phyloP scores from a whole-genome alignment of 2,113 vertebrate species.

The Cyprinodon brontotheroides region DNA sequence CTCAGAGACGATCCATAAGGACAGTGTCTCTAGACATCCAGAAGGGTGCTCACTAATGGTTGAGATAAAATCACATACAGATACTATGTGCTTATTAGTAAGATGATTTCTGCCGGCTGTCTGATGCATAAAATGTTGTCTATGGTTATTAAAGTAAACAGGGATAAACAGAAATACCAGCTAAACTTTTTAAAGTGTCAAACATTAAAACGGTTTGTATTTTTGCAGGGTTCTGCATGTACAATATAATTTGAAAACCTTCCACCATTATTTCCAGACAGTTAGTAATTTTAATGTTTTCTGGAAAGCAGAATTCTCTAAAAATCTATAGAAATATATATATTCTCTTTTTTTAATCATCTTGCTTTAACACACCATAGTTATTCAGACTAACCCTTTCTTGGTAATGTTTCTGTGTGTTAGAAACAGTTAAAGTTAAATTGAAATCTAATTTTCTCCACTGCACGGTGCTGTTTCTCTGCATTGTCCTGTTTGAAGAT shows the following conservation, averaged over 20 bases:
- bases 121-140: too few relatives aligned
- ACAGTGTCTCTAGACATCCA: constrained; percentile 85
- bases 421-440: too few relatives aligned
- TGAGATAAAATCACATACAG: too few relatives aligned
- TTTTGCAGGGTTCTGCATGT: too few relatives aligned
- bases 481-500: neutral
- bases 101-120: too few relatives aligned
- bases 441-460: neutral
- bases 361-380: neutral
- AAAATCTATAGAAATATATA: neutral
- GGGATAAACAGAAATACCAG: too few relatives aligned
- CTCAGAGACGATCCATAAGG: constrained; percentile 82
- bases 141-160: too few relatives aligned
- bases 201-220: too few relatives aligned
- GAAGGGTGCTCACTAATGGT: constrained; percentile 14
- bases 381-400: neutral
- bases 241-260: too few relatives aligned
- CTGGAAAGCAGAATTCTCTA: neutral
- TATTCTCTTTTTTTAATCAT: neutral
- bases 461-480: neutral
- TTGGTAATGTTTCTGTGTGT: neutral
- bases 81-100: too few relatives aligned
- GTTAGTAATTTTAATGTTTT: too few relatives aligned
- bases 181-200: too few relatives aligned
- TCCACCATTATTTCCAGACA: neutral